Percentiles rank a stretch among this genome's conserved stretches.
phyloP scores from a whole-genome alignment of 1,140 invertebrate species.

The Drosophila malerkotliana region DNA sequence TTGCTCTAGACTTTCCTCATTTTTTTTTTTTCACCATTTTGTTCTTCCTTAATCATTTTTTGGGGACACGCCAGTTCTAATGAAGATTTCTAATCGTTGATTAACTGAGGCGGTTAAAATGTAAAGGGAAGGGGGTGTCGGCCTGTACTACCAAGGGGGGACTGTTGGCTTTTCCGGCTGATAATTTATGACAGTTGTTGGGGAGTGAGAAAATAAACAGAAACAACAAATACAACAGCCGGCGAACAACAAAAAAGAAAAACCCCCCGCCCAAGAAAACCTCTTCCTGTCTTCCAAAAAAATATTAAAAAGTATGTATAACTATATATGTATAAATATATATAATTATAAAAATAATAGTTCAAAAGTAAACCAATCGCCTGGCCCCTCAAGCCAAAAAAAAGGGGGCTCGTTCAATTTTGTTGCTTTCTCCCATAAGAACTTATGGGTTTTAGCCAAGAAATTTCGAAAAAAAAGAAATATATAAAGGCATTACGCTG shows the following conservation, averaged over 20 bases:
- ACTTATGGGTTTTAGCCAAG: constrained; percentile 32
- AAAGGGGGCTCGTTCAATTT: constrained; percentile 67
- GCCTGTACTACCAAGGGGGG: background rate
- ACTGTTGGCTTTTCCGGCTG: constrained; percentile 38
- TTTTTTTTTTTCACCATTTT: background rate
- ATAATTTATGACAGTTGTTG: constrained; percentile 73
- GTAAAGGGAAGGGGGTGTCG: constrained; percentile 11
- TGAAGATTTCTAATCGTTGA: constrained; percentile 76
- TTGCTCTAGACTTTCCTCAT: constrained; percentile 13
- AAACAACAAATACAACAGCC: background rate
- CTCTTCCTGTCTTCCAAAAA: background rate
- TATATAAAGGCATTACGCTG: constrained; percentile 1
- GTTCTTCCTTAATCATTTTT: constrained; percentile 13
- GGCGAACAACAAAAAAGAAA: constrained; percentile 49
- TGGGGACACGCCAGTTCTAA: constrained; percentile 56
- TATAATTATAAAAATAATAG: constrained; percentile 33
- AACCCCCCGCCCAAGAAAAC: background rate
- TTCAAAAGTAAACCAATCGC: constrained; percentile 72
- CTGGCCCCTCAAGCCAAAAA: constrained; percentile 27
- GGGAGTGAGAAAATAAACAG: constrained; percentile 43
- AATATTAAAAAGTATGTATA: background rate
- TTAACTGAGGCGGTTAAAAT: constrained; percentile 47
- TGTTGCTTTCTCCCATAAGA: constrained; percentile 3
- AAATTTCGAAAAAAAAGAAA: constrained; percentile 38
- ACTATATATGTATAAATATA: background rate